Evolutionary conservation across 1,140 invertebrate genomes (phyloP), one percentile per base, ranked within the genome.

Genomic region (Drosophila grimshawi): DNA sequence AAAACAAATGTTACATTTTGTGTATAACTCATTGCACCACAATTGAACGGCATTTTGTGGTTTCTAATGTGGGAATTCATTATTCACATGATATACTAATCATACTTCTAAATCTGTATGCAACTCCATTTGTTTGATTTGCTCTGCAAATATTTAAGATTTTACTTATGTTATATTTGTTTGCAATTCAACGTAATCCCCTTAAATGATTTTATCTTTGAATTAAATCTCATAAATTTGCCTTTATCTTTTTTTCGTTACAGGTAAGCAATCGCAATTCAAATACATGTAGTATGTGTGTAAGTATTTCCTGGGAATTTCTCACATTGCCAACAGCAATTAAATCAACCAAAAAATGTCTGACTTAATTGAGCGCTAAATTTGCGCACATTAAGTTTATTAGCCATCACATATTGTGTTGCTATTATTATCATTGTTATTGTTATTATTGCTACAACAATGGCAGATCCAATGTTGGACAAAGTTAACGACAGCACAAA

Each of bases 351-450:
- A 70, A 72, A 62, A 56, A 65, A 62, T 66, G 35, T 52, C 49
- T 39, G 48, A 51, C 55, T 69, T 80, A 86, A 86, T 88, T 86
- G 83, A 80, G 79, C 68, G 69, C 76, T 71, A 76, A 86, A 81
- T 86, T 68, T 81, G 61, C 46, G 57, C 49, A 70, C 76, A 86
- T 80, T 88, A 82, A 88, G 77, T 88, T 77, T 80, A 82, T 86
- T 71, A 80, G 68, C 80, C 71, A 86, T 62, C 5, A 29, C 72
- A 70, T 74, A 80, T 83, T 79, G 39, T 67, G 70, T 55, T 66
- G 72, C 68, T 67, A 69, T 78, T 76, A 67, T 49, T 63, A 49
- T 76, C 61, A 66, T 72, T 78, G 69, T 71, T 70, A 86, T 72
- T 65, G 69, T 69, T 65, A 82, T 82, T 63, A 52, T 62, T 65